A percentile compares a stretch with the other conserved stretches of the same genome.
phyloP scores from a whole-genome alignment of 2,797 vertebrate species.

The Muraenolepis orangiensis region DNA sequence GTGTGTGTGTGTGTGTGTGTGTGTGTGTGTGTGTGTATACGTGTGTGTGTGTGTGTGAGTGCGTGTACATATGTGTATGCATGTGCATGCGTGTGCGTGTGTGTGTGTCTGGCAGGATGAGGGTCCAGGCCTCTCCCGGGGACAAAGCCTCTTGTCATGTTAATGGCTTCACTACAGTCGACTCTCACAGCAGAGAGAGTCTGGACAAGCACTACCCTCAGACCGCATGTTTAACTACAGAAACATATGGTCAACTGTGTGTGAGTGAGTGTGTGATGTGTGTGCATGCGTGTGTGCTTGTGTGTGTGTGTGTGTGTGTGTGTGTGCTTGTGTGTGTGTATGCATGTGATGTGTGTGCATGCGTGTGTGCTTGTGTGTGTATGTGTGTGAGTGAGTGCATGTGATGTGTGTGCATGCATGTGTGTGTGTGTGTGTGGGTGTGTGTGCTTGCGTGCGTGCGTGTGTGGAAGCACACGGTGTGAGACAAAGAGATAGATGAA shows the following conservation, averaged over 20 bases:
- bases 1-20: constrained; percentile 12
- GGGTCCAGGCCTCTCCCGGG: constrained; percentile 22
- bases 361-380: background rate
- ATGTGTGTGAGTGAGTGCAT: background rate
- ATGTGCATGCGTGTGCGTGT: constrained; percentile 19
- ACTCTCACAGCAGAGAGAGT: constrained; percentile 15
- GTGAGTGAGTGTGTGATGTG: constrained; percentile 3
- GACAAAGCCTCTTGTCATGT: constrained; percentile 49
- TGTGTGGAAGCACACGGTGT: background rate
- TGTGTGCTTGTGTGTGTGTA: constrained; percentile 5
- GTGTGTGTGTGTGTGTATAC: constrained; percentile 6
- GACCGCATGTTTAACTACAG: constrained; percentile 18
- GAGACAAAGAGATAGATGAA: constrained; percentile 3
- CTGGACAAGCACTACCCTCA: constrained; percentile 6
- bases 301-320: background rate
- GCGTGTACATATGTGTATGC: constrained; percentile 3
- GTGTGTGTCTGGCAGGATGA: constrained; percentile 24
- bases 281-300: constrained; percentile 4
- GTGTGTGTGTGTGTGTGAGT: constrained; percentile 10
- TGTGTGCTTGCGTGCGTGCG: background rate
- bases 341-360: background rate
- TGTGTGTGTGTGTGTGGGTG: background rate
- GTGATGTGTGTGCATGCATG: constrained; percentile 6
- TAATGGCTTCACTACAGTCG: constrained; percentile 36
- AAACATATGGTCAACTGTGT: constrained; percentile 33